phyloP scores from a whole-genome alignment of 2,797 vertebrate species.

The Danio aesculapii region DNA sequence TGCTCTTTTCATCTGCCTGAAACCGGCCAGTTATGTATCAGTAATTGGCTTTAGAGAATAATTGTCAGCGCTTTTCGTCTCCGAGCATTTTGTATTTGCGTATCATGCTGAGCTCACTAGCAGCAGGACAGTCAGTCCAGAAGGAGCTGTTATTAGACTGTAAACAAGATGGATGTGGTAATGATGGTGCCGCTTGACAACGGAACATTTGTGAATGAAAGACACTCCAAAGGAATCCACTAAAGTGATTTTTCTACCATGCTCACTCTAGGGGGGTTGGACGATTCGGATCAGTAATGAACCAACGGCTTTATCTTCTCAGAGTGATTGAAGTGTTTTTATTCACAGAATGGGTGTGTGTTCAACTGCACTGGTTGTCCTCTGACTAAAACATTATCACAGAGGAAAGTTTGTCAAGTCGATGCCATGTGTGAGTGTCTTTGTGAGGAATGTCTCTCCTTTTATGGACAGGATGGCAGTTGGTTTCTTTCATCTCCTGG shows the following conservation, averaged over 20 bases:
- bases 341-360: constrained; percentile 17
- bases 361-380: constrained; percentile 25
- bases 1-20: not conserved
- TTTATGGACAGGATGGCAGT: constrained; percentile 55
- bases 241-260: constrained; percentile 1
- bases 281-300: constrained; percentile 11
- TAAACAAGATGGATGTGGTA: constrained; percentile 24
- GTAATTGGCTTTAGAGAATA: not conserved
- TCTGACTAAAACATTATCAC: constrained; percentile 24
- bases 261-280: not conserved
- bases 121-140: not conserved
- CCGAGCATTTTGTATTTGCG: not conserved
- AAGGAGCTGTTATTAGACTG: constrained; percentile 2
- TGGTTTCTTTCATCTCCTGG: constrained; percentile 29
- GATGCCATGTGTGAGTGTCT: constrained; percentile 1
- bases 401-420: constrained; percentile 28
- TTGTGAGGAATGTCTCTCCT: constrained; percentile 40
- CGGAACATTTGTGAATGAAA: constrained; percentile 17
- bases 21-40: not conserved
- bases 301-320: not conserved
- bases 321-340: not conserved
- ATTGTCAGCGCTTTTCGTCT: not conserved
- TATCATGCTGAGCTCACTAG: not conserved
- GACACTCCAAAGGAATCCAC: not conserved
- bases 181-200: constrained; percentile 28